A percentile compares a stretch with the other conserved stretches of the same genome.
phyloP scores from a whole-genome alignment of 1,140 invertebrate species.

The Microplitis demolitor region DNA sequence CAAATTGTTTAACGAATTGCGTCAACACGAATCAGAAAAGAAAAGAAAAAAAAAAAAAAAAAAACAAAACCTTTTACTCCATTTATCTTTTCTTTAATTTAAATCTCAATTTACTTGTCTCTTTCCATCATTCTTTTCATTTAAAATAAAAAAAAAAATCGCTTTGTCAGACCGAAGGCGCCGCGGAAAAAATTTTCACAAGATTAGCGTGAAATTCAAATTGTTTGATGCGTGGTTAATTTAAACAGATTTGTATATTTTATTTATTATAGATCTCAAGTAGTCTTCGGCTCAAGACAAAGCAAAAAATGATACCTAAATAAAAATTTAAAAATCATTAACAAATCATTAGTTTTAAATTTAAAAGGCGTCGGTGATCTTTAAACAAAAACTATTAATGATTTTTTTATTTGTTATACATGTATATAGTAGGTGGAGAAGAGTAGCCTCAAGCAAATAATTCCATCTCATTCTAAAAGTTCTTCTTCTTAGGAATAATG shows the following conservation, averaged over 20 bases:
- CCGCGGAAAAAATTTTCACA: constrained; percentile 10
- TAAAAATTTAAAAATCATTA: constrained; percentile 50
- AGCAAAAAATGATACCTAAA: background rate
- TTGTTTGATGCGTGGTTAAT: constrained; percentile 30
- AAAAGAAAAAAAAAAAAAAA: no score
- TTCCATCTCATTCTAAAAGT: constrained; percentile 17
- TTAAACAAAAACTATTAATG: constrained; percentile 61
- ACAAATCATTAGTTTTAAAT: constrained; percentile 50
- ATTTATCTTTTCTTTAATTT: background rate
- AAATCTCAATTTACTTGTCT: background rate
- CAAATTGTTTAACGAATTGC: no score
- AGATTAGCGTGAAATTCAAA: constrained; percentile 43
- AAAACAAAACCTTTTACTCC: background rate
- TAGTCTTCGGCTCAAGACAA: background rate
- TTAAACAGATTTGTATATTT: background rate
- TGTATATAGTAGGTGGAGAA: constrained; percentile 29
- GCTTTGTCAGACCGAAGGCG: constrained; percentile 6
- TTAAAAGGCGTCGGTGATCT: constrained; percentile 27
- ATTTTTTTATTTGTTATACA: constrained; percentile 60
- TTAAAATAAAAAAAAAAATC: background rate
- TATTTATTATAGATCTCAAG: constrained; percentile 2
- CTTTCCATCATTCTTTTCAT: constrained; percentile 1
- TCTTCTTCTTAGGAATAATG: constrained; percentile 54
- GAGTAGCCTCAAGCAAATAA: constrained; percentile 2
- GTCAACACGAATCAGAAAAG: no score